These are phyloP conservation scores for Pachycephus smyrnensis DNA, from an alignment of 2,888 invertebrate species.

Conservation along the genomic window DNA sequence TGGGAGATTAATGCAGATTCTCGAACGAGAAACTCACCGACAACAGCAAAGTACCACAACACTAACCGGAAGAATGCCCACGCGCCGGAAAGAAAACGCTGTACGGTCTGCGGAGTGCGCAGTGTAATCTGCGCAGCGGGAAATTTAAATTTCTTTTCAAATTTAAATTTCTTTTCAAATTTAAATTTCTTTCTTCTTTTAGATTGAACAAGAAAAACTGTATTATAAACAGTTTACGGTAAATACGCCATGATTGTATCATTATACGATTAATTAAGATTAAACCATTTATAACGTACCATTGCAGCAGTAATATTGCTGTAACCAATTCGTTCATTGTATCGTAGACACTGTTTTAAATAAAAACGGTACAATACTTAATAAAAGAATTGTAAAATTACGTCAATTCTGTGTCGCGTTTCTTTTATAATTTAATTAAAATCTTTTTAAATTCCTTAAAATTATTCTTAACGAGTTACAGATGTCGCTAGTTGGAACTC, in stretches of 20 bases:
- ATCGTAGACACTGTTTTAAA: background rate
- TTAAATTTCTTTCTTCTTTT: no score
- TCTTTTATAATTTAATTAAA: background rate
- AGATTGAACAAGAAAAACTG: no score
- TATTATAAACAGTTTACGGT: no score
- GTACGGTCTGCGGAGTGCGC: background rate
- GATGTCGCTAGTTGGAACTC: background rate
- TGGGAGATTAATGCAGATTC: constrained; percentile 14
- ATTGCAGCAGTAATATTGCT: no score
- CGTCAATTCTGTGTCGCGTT: background rate
- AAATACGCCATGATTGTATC: no score
- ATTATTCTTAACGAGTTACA: background rate
- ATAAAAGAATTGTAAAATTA: background rate
- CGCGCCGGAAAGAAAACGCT: constrained; percentile 7
- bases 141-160: background rate
- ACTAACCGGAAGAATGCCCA: constrained; percentile 45
- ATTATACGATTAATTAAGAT: no score
- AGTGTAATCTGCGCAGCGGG: background rate
- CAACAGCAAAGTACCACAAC: constrained; percentile 33
- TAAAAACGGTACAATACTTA: background rate
- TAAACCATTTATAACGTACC: no score
- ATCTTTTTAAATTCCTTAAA: background rate
- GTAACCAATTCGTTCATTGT: no score
- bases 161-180: no score
- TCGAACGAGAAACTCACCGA: constrained; percentile 43